Evolutionary conservation across 1,140 invertebrate genomes (phyloP).

Genomic region (Procambarus virginalis): DNA sequence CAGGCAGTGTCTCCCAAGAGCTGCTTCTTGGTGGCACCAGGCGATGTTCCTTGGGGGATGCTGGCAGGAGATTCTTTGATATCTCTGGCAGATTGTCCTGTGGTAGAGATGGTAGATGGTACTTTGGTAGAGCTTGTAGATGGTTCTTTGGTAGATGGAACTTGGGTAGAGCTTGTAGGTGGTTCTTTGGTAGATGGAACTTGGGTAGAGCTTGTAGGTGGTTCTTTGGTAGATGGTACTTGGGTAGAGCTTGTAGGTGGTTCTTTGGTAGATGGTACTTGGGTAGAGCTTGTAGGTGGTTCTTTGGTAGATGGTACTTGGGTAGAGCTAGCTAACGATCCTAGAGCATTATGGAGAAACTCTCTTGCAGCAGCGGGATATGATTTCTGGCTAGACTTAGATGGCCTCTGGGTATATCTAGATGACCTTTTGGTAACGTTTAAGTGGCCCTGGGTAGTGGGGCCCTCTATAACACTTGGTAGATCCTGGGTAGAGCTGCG

Average conservation of each 20-base stretch:
- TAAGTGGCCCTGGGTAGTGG: too few species aligned
- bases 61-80: background rate
- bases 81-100: background rate
- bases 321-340: background rate
- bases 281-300: too few species aligned
- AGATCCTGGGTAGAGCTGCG: too few species aligned
- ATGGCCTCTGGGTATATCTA: background rate
- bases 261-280: background rate
- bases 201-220: background rate
- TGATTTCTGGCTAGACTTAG: too few species aligned
- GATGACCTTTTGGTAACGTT: background rate
- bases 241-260: background rate
- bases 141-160: background rate
- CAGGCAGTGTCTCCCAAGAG: slow-evolving; percentile 27
- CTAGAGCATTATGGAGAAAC: background rate
- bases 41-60: background rate
- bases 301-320: background rate
- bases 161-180: background rate
- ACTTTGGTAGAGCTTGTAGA: background rate
- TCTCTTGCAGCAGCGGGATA: too few species aligned
- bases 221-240: too few species aligned
- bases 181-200: background rate
- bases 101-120: background rate
- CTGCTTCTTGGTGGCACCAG: background rate
- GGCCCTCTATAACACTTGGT: too few species aligned